Conservation (phyloP, 2,797 vertebrate species). For the Sebastes variabilis region DNA sequence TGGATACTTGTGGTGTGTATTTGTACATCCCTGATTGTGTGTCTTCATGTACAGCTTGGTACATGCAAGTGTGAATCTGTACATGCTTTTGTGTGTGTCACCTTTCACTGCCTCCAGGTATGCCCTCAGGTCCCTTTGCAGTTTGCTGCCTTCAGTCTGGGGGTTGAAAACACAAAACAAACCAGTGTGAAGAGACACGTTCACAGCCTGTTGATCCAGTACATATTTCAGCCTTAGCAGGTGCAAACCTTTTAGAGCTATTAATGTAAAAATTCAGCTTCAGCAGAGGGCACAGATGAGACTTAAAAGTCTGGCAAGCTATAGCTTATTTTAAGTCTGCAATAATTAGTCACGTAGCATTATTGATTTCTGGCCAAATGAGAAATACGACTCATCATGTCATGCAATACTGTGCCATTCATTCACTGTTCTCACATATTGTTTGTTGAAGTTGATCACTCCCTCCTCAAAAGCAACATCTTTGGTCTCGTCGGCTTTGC, state of each 20-base stretch:
- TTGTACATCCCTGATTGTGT: not conserved
- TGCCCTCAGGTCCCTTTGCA: slow-evolving; percentile 91
- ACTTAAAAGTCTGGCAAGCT: not conserved
- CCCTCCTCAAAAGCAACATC: slow-evolving; percentile 96
- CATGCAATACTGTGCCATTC: not conserved
- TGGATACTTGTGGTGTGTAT: not conserved
- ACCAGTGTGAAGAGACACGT: not conserved
- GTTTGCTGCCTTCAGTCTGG: slow-evolving; percentile 90
- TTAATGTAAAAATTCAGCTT: too few relatives aligned
- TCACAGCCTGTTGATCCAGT: not conserved
- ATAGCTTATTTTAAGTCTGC: not conserved
- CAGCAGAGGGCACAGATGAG: not conserved
- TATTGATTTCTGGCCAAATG: not conserved
- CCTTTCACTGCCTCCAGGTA: slow-evolving; percentile 92
- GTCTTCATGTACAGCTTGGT: not conserved
- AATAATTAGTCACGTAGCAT: not conserved
- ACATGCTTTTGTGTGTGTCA: slow-evolving; percentile 40
- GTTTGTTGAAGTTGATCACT: slow-evolving; percentile 98
- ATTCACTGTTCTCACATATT: slow-evolving; percentile 84
- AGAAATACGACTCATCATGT: not conserved
- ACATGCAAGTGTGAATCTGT: not conserved
- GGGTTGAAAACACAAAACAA: slow-evolving; percentile 36
- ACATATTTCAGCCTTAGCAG: not conserved
- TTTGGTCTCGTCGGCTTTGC: slow-evolving; percentile 98
- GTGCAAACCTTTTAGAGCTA: too few relatives aligned